These are phyloP conservation scores for Arion vulgaris DNA, from an alignment of 1,140 invertebrate species.

Conservation along the genomic window DNA sequence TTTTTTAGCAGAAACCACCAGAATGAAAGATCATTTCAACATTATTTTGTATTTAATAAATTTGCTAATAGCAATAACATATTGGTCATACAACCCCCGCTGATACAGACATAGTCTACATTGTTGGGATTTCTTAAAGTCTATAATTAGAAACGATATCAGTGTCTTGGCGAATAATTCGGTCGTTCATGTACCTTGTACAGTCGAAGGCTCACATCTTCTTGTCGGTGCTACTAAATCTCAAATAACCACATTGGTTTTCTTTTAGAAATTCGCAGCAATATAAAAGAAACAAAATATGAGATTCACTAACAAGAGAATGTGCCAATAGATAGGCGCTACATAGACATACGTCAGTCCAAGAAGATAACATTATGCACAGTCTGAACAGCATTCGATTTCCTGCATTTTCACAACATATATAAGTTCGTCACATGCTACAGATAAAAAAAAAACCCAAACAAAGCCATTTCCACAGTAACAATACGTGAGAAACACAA, in stretches of 20 bases:
- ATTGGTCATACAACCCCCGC: neutral
- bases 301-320: neutral
- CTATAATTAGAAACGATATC: neutral
- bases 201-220: neutral
- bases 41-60: too few relatives aligned
- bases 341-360: neutral
- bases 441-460: neutral
- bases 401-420: neutral
- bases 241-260: neutral
- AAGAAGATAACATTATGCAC: neutral
- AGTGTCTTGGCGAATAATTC: neutral
- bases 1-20: too few relatives aligned
- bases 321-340: neutral
- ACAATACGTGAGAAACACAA: constrained; percentile 8
- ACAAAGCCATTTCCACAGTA: neutral
- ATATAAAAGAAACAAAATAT: neutral
- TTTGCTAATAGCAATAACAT: too few relatives aligned
- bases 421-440: neutral
- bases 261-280: neutral
- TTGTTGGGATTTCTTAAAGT: neutral
- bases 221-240: neutral
- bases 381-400: neutral
- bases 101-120: neutral
- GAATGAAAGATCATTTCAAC: too few relatives aligned
- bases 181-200: neutral